Conservation (phyloP, 1,140 invertebrate genomes). For the Lutraria rhynchaena region DNA sequence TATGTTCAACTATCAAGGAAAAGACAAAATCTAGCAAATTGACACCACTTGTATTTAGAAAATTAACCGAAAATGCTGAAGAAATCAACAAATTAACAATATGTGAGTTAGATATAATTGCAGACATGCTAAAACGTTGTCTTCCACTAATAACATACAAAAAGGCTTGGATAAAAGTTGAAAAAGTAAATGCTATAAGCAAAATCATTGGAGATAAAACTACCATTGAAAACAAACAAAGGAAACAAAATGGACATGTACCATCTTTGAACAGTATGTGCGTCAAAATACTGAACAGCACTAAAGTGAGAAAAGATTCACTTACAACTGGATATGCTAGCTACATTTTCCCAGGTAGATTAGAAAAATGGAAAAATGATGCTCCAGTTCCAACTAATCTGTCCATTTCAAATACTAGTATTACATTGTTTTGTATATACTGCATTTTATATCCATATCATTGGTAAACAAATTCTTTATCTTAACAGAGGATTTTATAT, state of each 20-base stretch:
- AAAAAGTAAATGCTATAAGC: background rate
- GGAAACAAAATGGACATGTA: background rate
- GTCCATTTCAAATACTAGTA: too few species aligned
- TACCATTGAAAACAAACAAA: background rate
- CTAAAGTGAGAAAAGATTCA: background rate
- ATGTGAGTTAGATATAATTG: background rate
- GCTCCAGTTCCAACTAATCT: background rate
- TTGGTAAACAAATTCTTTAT: too few species aligned
- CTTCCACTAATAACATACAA: background rate
- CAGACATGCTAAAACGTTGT: background rate
- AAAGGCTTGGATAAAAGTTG: background rate
- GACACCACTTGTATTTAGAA: background rate
- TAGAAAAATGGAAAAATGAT: background rate
- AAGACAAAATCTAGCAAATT: background rate
- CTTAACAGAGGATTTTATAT: too few species aligned
- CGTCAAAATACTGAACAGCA: background rate
- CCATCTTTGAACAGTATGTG: background rate
- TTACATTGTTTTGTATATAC: too few species aligned
- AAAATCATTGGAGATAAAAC: background rate
- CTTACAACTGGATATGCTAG: background rate
- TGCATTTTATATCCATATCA: too few species aligned
- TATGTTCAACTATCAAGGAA: background rate
- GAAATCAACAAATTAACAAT: background rate
- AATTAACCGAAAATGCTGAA: background rate
- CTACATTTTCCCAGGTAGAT: background rate